phyloP scores from a whole-genome alignment of 2,797 vertebrate genomes.

The Cyprinella venusta region DNA sequence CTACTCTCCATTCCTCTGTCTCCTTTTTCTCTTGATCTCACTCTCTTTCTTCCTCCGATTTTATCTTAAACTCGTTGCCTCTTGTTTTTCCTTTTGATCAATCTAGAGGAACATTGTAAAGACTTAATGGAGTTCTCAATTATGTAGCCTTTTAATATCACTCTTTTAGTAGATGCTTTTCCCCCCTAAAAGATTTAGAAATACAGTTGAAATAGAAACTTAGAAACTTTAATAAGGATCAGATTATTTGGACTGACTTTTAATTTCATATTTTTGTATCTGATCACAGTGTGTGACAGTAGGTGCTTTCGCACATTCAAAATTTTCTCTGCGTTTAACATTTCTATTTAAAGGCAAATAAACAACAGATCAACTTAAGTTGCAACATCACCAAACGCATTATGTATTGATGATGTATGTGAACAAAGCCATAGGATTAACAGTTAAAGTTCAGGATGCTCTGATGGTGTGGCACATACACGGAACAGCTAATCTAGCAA shows the following conservation, averaged over 20 bases:
- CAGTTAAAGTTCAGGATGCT: not conserved
- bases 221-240: not conserved
- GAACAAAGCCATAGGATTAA: not conserved
- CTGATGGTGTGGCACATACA: not conserved
- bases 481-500: not conserved
- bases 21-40: constrained; percentile 23
- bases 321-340: not conserved
- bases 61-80: constrained; percentile 32
- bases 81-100: constrained; percentile 37
- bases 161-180: constrained; percentile 7
- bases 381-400: not conserved
- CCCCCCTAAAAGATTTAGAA: constrained; percentile 1
- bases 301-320: not conserved
- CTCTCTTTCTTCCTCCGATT: constrained; percentile 28
- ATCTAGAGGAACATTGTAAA: constrained; percentile 10
- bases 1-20: constrained; percentile 41
- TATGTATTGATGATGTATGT: not conserved
- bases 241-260: not conserved
- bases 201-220: not conserved
- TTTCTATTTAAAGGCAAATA: not conserved
- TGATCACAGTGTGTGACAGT: not conserved
- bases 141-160: constrained; percentile 7
- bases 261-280: not conserved
- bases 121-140: constrained; percentile 28
- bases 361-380: not conserved